phyloP scores from a whole-genome alignment of 2,888 invertebrate species.

The Hydriomena furcata region DNA sequence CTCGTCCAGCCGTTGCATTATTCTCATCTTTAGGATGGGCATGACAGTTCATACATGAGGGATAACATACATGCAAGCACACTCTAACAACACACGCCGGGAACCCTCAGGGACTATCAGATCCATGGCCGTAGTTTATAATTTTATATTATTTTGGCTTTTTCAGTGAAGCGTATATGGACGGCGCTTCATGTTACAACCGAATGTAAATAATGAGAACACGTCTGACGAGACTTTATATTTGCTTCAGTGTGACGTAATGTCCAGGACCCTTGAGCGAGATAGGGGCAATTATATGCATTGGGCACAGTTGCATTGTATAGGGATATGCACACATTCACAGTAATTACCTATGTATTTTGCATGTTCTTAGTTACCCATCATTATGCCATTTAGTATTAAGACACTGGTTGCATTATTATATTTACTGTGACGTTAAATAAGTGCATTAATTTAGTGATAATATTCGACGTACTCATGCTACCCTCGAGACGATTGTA shows the following conservation, averaged over 20 bases:
- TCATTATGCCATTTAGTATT: slow-evolving; percentile 39
- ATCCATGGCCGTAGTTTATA: slow-evolving; percentile 57
- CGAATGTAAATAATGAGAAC: slow-evolving; percentile 71
- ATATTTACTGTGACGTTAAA: slow-evolving; percentile 15
- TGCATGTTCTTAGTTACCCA: slow-evolving; percentile 55
- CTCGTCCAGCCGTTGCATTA: slow-evolving; percentile 49
- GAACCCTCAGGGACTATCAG: slow-evolving; percentile 42
- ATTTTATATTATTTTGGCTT: slow-evolving; percentile 62
- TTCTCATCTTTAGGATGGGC: slow-evolving; percentile 55
- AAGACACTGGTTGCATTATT: slow-evolving; percentile 24
- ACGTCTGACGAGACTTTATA: slow-evolving; percentile 56
- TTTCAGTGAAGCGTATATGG: slow-evolving; percentile 71
- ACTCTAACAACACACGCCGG: slow-evolving; percentile 51
- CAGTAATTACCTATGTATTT: slow-evolving; percentile 51
- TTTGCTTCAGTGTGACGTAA: slow-evolving; percentile 83
- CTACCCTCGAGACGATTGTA: slow-evolving; percentile 30
- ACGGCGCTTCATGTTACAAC: slow-evolving; percentile 68
- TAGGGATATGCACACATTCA: slow-evolving; percentile 73
- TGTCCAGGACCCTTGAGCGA: slow-evolving; percentile 65
- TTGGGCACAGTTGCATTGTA: slow-evolving; percentile 84
- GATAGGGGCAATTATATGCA: slow-evolving; percentile 64
- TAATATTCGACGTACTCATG: slow-evolving; percentile 1
- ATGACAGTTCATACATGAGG: slow-evolving; percentile 52
- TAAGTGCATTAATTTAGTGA: slow-evolving; percentile 4
- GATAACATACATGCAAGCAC: slow-evolving; percentile 51